Evolutionary conservation across 2,888 invertebrate species (phyloP).

Genomic region (Pedicia rivosa): DNA sequence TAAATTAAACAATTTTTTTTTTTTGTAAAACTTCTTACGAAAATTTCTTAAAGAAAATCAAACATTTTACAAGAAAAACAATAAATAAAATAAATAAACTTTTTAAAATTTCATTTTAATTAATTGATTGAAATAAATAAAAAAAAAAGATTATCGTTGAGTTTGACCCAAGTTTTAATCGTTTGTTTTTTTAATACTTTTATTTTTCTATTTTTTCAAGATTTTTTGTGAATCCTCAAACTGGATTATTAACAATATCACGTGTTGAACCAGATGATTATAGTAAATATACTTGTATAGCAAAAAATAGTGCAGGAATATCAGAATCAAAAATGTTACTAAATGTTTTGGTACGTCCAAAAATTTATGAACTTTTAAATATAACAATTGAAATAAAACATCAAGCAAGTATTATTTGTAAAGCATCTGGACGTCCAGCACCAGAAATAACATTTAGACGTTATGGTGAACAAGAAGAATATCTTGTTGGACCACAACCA

Average conservation of each 20-base stretch:
- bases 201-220: no score
- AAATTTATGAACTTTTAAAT: slow-evolving; percentile 61
- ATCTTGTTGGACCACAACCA: slow-evolving; percentile 42
- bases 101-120: no score
- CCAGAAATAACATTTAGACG: slow-evolving; percentile 69
- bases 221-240: slow-evolving; percentile 45
- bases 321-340: slow-evolving; percentile 51
- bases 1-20: no score
- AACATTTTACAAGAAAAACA: no score
- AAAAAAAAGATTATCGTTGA: no score
- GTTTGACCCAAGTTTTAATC: no score
- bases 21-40: no score
- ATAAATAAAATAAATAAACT: no score
- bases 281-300: slow-evolving; percentile 65
- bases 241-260: slow-evolving; percentile 56
- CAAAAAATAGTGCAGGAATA: slow-evolving; percentile 61
- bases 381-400: slow-evolving; percentile 45
- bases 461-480: slow-evolving; percentile 46
- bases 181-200: no score
- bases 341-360: slow-evolving; percentile 60
- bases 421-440: slow-evolving; percentile 63
- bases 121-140: no score
- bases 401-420: slow-evolving; percentile 54
- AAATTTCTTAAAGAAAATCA: no score
- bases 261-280: slow-evolving; percentile 62